Conservation (phyloP, 53 echinoderm and acorn worm genomes). For the Holothuria leucospilota region DNA sequence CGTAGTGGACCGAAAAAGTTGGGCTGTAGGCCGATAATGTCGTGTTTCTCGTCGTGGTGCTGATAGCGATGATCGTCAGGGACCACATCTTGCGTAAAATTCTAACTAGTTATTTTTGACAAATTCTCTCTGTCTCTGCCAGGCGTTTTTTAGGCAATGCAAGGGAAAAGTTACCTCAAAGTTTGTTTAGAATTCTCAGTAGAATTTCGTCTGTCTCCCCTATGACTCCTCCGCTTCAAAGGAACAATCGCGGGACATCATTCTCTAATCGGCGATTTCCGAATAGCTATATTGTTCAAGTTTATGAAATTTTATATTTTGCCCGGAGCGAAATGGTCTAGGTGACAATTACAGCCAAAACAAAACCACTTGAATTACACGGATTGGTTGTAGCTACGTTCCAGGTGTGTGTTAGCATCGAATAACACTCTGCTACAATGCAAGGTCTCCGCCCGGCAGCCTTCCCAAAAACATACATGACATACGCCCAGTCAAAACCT, state of each 20-base stretch:
- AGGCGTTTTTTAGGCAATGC: not conserved
- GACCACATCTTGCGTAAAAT: too few relatives aligned
- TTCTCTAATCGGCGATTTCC: constrained; percentile 46
- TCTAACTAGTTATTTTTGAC: not conserved
- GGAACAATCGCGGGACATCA: constrained; percentile 20
- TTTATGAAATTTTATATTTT: constrained; percentile 38
- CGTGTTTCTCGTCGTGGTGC: too few relatives aligned
- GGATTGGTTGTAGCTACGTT: constrained; percentile 33
- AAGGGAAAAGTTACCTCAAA: constrained; percentile 42
- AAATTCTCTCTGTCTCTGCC: not conserved
- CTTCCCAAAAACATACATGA: constrained; percentile 11
- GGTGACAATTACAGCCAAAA: constrained; percentile 42
- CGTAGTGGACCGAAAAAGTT: too few relatives aligned
- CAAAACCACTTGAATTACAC: constrained; percentile 36
- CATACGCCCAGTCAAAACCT: constrained; percentile 7
- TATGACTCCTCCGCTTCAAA: constrained; percentile 21
- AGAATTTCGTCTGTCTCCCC: constrained; percentile 16
- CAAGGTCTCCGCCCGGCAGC: constrained; percentile 38
- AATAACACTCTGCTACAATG: constrained; percentile 27
- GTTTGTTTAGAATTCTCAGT: constrained; percentile 44
- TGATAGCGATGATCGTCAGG: too few relatives aligned
- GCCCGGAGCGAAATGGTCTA: constrained; percentile 12
- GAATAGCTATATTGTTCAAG: constrained; percentile 43
- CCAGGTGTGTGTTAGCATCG: constrained; percentile 34
- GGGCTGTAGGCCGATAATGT: too few relatives aligned